Evolutionary conservation across 2,797 vertebrate species (phyloP).

Genomic region (Tangara arthus): DNA sequence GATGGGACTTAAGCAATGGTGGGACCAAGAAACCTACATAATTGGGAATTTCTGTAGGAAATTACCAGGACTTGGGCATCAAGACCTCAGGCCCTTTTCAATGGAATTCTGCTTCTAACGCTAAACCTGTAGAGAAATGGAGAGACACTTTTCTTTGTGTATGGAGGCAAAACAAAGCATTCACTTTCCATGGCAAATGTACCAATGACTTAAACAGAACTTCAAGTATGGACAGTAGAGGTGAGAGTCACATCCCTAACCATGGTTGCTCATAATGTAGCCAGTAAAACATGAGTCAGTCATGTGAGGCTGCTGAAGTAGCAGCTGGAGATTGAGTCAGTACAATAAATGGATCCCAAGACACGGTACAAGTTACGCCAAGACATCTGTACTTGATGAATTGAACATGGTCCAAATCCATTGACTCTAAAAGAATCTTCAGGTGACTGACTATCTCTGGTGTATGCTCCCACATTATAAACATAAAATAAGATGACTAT

Average conservation of each 20-base stretch:
- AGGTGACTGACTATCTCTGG: neutral
- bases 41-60: neutral
- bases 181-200: neutral
- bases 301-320: neutral
- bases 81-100: neutral
- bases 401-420: neutral
- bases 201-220: neutral
- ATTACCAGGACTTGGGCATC: neutral
- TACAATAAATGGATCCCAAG: neutral
- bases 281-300: neutral
- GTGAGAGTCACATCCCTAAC: neutral
- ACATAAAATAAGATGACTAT: neutral
- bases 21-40: neutral
- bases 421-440: neutral
- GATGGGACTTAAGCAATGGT: neutral
- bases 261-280: rapidly evolving
- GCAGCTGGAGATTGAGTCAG: neutral
- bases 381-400: neutral
- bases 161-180: neutral
- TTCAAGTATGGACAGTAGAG: neutral
- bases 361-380: neutral
- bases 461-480: neutral
- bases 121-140: neutral
- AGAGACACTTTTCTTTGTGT: neutral
- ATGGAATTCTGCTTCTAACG: neutral